These are phyloP conservation scores for Halichoerus grypus DNA, from an alignment of 2,113 vertebrate species.

Conservation along the genomic window DNA sequence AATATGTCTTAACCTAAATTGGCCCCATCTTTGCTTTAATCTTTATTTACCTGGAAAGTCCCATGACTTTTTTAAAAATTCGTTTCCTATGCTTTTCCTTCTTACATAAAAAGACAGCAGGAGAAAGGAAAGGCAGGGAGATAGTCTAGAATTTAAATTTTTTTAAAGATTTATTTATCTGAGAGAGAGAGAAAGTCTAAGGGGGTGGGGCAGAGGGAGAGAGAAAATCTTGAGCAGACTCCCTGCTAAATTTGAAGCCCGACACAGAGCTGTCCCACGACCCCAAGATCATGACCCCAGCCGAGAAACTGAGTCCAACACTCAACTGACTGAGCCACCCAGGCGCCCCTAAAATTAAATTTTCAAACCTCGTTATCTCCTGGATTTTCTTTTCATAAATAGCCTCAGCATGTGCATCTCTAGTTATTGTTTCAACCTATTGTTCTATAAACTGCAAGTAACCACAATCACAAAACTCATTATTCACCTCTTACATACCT, in stretches of 20 bases:
- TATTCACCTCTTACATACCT: neutral
- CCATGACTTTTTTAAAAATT: neutral
- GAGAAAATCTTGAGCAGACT: neutral
- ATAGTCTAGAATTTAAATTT: neutral
- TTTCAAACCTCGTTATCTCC: neutral
- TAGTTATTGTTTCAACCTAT: neutral
- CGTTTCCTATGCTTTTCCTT: conserved; percentile 30
- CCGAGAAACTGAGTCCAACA: neutral
- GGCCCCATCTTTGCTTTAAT: neutral
- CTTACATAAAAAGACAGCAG: neutral
- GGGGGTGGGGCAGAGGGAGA: neutral
- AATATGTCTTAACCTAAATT: conserved; percentile 14
- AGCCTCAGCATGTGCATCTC: neutral
- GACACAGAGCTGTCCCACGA: neutral
- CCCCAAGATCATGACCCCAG: neutral
- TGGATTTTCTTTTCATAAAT: conserved; percentile 26
- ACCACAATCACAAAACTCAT: neutral
- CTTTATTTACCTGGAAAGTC: conserved; percentile 23
- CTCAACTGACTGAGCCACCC: neutral
- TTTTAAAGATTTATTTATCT: neutral
- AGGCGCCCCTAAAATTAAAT: neutral
- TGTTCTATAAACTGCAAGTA: neutral
- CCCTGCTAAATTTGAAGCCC: neutral
- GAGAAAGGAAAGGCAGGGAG: neutral
- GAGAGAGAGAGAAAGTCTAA: neutral